Evolutionary conservation across 2,113 vertebrate species (phyloP), one percentile per base, ranked within the genome.

Genomic region (Dryoscopus gambensis): DNA sequence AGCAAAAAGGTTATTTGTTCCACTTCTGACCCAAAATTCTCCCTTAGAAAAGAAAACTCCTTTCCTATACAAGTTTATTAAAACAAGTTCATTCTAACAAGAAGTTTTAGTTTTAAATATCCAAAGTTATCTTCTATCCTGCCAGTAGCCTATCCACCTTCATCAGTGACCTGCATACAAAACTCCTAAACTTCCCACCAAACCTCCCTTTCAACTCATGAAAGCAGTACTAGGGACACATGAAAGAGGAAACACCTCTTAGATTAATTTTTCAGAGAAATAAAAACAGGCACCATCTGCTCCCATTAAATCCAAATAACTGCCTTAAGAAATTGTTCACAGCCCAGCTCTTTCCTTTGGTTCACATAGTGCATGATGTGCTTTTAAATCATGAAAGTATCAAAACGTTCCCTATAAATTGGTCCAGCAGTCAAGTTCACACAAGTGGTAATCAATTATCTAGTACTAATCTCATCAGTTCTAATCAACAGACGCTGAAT

Each of bases 381-480:
- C 56, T 84, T 86, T 75, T 15, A 92, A 89, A 90, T 79, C 56
- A 44, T 47, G 7, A 27, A 77, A 57, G 17, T 60, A 71, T 73
- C 57, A 71, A 64, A 65, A 57, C 8, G 56, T 52, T 46, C 14
- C 30, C 30, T 50, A 88, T 39, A 55, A 83, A 85, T 24, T 40
- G 50, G 59, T 63, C 16, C 49, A 74, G 30, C 13, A 81, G 59
- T 84, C 33, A 91, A 44, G n/a, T 71, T 39, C 7, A 50, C 30
- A 77, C 25, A 70, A 75, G 13, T 53, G 18, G 22, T 94, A 96
- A 84, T 86, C 76, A 85, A 80, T 90, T 83, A 86, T 24, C 20
- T 59, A 13, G 25, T 65, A 42, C 27, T 89, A 74, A 79, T 59
- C 50, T 35, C 69, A 81, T 21, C 56, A 77, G 68, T 70, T 90